Evolutionary conservation across 2,888 invertebrate species (phyloP), one percentile per base, ranked within the genome.

Genomic region (Himalopsyche japonica): DNA sequence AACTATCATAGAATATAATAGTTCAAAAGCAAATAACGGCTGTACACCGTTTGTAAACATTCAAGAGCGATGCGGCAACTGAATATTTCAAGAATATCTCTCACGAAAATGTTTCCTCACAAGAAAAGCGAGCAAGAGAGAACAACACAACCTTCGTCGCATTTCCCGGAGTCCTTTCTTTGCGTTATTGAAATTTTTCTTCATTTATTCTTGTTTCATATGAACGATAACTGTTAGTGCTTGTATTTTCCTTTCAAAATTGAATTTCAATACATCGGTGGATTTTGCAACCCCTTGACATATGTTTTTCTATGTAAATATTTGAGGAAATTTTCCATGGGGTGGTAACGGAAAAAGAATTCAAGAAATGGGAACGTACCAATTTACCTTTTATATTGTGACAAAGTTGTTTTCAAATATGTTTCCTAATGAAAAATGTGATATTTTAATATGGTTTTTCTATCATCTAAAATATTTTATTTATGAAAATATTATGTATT

Each of bases 171-270:
- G 30, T 79, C 80, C 20, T 57, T 57, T 20, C 20, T 57, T 20
- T 20, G 83, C 83, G 70, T 83, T 83, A 83, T 83, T 83, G 83
- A 83, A 83, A 83, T 83, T 83, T 83, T 83, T 76, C 83, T 80
- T 76, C 64, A 80, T 83, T 83, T 83, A 83, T 83, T 83, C 83
- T 83, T 80, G 80, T 83, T 83, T 80, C 76, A 81, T 76, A 81
- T 70, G 76, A 81, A 48, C 81, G 81, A 70, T 57, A 76, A 81
- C 81, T 76, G 76, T 30, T 80, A 80, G 24, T 80, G 57, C 70
- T 20, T 32, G 76, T 76, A 70, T 81, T 81, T 81, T 81, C 76
- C 34, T 30, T 64, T 76, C 43, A 27, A 76, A 70, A 76, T 76
- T 81, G 70, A 20, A 27, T 81, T 70, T 76, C 70, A 30, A 57